Evolutionary conservation across 2,888 invertebrate genomes (phyloP).

Genomic region (Entomobrya proxima): DNA sequence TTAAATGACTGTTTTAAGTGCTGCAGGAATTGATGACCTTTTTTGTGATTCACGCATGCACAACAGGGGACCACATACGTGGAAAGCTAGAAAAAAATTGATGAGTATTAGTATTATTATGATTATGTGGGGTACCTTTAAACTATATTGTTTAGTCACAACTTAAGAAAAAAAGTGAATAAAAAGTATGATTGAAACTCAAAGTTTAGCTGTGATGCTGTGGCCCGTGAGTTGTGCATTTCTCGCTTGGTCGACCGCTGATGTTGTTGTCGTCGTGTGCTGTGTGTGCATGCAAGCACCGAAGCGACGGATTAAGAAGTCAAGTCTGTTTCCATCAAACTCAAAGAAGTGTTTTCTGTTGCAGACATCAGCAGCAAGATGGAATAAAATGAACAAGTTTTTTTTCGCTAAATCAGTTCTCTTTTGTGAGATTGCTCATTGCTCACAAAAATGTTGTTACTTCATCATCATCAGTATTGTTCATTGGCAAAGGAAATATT

Average conservation of each 20-base stretch:
- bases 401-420: constrained; percentile 4
- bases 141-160: too few relatives aligned
- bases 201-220: too few relatives aligned
- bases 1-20: constrained; percentile 27
- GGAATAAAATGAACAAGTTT: background rate
- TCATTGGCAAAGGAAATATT: background rate
- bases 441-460: background rate
- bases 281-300: background rate
- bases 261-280: background rate
- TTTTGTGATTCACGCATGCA: constrained; percentile 41
- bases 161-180: too few relatives aligned
- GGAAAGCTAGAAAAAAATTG: constrained; percentile 36
- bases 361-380: background rate
- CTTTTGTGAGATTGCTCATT: background rate
- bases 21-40: constrained; percentile 60
- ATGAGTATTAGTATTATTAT: background rate
- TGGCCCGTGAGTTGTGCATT: background rate
- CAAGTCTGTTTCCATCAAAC: constrained; percentile 14
- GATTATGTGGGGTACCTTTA: too few relatives aligned
- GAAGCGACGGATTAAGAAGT: constrained; percentile 46
- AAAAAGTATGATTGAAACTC: too few relatives aligned
- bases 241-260: background rate
- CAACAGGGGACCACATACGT: constrained; percentile 59
- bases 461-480: background rate
- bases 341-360: background rate